A percentile compares a stretch with the other conserved stretches of the same genome.
These are phyloP conservation scores for Betta splendens DNA, from an alignment of 2,797 vertebrate species.

Conservation along the genomic window DNA sequence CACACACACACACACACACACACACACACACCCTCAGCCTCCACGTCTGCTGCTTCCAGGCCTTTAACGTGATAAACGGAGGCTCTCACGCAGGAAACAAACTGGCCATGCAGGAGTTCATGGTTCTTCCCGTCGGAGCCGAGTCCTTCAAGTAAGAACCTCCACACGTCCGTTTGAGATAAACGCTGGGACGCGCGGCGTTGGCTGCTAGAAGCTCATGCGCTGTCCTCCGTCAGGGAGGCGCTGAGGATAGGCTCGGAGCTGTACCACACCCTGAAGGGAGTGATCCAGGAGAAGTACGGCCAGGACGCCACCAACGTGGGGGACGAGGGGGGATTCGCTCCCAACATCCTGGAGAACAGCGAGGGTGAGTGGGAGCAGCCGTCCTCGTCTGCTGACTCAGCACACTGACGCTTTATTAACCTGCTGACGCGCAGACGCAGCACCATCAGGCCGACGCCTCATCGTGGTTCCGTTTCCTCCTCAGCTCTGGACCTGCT, in stretches of 20 bases:
- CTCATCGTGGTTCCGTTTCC: neutral
- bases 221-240: no score
- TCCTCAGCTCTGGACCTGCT: conserved; percentile 89
- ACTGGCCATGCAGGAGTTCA: conserved; percentile 96
- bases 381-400: no score
- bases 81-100: conserved; percentile 95
- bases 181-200: no score
- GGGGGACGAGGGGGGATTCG: conserved; percentile 94
- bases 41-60: no score
- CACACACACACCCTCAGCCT: no score
- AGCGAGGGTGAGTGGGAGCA: conserved; percentile 85
- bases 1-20: no score
- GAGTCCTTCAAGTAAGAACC: conserved; percentile 86
- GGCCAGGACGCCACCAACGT: conserved; percentile 95
- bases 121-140: conserved; percentile 93
- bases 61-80: conserved; percentile 95
- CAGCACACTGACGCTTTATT: no score
- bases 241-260: conserved; percentile 91
- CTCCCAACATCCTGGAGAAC: conserved; percentile 95
- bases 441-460: neutral
- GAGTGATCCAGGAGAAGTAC: conserved; percentile 94
- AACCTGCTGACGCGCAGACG: neutral
- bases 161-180: no score
- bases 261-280: conserved; percentile 94
- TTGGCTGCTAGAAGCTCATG: no score